Percentiles rank a stretch among this genome's conserved stretches.
These are phyloP conservation scores for Physella acuta DNA, from an alignment of 1,140 invertebrate species.

Conservation along the genomic window DNA sequence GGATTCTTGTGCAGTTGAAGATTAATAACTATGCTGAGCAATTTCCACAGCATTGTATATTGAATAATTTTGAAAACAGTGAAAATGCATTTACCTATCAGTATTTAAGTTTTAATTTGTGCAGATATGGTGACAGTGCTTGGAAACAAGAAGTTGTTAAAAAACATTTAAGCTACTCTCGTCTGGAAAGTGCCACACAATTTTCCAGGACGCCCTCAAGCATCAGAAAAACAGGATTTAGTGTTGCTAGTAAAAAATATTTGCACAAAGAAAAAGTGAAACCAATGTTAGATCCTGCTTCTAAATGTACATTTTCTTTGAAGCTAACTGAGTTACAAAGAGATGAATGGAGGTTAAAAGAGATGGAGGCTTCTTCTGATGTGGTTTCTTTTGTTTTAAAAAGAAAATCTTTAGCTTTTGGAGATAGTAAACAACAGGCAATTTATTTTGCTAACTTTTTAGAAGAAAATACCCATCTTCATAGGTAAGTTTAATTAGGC, in stretches of 20 bases:
- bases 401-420: not conserved
- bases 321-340: no score
- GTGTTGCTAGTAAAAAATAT: no score
- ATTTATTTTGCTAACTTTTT: constrained; percentile 21
- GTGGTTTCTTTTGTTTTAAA: constrained; percentile 1
- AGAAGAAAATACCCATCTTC: constrained; percentile 1
- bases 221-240: no score
- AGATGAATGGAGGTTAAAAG: constrained; percentile 2
- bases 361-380: constrained; percentile 10
- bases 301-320: no score
- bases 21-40: constrained; percentile 26
- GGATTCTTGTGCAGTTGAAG: constrained; percentile 24
- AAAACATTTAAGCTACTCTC: constrained; percentile 28
- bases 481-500: constrained; percentile 11
- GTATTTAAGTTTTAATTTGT: constrained; percentile 22
- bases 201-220: no score
- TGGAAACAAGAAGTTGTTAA: constrained; percentile 38
- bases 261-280: no score
- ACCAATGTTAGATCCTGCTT: no score
- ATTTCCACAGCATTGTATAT: constrained; percentile 19
- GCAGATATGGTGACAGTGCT: constrained; percentile 34
- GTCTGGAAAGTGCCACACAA: no score
- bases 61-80: not conserved
- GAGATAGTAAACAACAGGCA: not conserved
- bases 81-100: constrained; percentile 20